These are phyloP conservation scores for Pyrrhia umbra DNA, from an alignment of 2,888 invertebrate species.

Conservation along the genomic window DNA sequence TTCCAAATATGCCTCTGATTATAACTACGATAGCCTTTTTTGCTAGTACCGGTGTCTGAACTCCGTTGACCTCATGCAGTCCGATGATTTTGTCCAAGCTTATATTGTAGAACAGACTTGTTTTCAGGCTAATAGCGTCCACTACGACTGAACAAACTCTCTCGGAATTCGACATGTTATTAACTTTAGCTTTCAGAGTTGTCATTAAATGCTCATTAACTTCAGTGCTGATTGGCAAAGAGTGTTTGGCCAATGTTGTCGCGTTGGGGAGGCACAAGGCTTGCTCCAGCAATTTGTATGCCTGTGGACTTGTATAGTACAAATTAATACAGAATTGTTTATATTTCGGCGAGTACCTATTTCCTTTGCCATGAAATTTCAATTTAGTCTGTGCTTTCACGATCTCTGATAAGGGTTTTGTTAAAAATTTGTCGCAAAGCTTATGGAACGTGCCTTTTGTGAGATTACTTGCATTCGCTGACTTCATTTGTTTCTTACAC, in stretches of 20 bases:
- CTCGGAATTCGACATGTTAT: constrained; percentile 56
- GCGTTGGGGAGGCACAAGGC: constrained; percentile 53
- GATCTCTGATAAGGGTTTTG: constrained; percentile 53
- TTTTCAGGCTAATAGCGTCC: constrained; percentile 56
- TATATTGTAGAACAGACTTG: constrained; percentile 59
- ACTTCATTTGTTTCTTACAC: constrained; percentile 40
- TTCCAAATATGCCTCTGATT: constrained; percentile 59
- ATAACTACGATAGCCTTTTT: constrained; percentile 61
- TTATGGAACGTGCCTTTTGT: constrained; percentile 39
- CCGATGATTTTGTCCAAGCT: constrained; percentile 62
- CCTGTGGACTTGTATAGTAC: constrained; percentile 60
- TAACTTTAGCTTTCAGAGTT: constrained; percentile 52
- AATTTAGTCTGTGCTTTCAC: constrained; percentile 59
- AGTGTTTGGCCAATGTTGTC: constrained; percentile 44
- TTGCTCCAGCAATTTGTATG: constrained; percentile 56
- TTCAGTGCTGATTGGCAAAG: constrained; percentile 55
- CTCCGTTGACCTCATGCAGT: constrained; percentile 63
- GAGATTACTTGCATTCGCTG: constrained; percentile 19
- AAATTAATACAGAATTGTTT: constrained; percentile 62
- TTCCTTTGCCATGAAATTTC: constrained; percentile 42
- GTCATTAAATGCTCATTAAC: constrained; percentile 53
- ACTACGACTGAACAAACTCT: constrained; percentile 57
- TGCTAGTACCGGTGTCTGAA: constrained; percentile 56
- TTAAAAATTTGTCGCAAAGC: constrained; percentile 55
- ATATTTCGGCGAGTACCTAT: constrained; percentile 46